Conservation (phyloP, 2,797 vertebrate genomes). For the Hyperoplus lanceolatus region DNA sequence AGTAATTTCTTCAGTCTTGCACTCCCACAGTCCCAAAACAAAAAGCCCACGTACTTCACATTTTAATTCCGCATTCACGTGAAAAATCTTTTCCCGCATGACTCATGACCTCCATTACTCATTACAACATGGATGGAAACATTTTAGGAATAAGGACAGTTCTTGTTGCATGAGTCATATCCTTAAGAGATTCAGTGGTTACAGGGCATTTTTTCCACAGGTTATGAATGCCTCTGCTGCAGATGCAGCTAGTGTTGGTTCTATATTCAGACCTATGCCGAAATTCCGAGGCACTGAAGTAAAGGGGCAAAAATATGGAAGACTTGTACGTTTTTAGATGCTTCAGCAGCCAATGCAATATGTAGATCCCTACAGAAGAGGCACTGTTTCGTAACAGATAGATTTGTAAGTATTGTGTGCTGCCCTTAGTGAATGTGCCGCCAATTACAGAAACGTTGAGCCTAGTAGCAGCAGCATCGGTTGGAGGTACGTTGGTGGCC, state of each 20-base stretch:
- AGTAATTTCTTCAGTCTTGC: slow-evolving; percentile 27
- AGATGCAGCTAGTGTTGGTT: slow-evolving; percentile 1
- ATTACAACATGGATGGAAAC: slow-evolving; percentile 38
- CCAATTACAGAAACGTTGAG: neutral
- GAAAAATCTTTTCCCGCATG: slow-evolving; percentile 21
- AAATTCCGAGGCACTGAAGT: slow-evolving; percentile 25
- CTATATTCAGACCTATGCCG: neutral
- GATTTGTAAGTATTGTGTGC: neutral
- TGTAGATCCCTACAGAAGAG: slow-evolving; percentile 1
- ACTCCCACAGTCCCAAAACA: slow-evolving; percentile 19
- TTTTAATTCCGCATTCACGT: slow-evolving; percentile 24
- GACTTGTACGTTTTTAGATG: neutral
- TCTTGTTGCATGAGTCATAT: slow-evolving; percentile 40
- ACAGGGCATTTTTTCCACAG: slow-evolving; percentile 19
- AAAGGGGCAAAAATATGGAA: slow-evolving; percentile 9
- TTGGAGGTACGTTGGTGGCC: neutral
- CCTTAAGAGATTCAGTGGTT: slow-evolving; percentile 18
- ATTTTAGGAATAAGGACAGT: slow-evolving; percentile 21
- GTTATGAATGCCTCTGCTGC: neutral
- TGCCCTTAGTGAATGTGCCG: neutral
- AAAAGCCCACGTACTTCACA: slow-evolving; percentile 16
- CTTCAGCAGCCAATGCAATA: slow-evolving; percentile 4
- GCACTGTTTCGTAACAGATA: too few species aligned
- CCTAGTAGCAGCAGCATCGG: neutral
- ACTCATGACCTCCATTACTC: slow-evolving; percentile 1